Base-by-base conservation (phyloP, 2,797 vertebrate species). In the Centropyge bicolor region DNA sequence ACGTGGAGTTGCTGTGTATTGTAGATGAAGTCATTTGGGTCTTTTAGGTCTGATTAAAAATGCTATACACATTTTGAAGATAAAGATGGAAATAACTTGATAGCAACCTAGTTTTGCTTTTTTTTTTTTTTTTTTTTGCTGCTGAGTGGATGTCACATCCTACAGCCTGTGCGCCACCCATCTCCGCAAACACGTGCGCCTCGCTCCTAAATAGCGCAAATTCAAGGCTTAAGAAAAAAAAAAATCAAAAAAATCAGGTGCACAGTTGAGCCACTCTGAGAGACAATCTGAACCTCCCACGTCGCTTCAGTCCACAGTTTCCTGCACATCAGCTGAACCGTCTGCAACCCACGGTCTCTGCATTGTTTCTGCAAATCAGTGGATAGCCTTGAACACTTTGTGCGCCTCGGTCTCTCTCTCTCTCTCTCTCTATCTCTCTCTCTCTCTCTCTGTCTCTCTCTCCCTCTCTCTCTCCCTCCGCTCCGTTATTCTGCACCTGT, bases 401-500 rank as follows among this genome's bases (percentile, higher is more conserved):
- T 9, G 3, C 61, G 14, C 43, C 57, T 57, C 70, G 70, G 63
- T 60, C 52, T 38, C 56, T 20, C 35, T 54, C 74, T 13, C 56
- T 61, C 69, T 31, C 80, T 38, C 55, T 49, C 63, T 52, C 71
- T 46, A 70, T 54, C 69, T 57, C 54, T 27, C 38, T 38, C 49
- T 46, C 51, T 46, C 60, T 48, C 68, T 46, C 78, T 49, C 60
- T 40, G 73, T 48, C 69, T 57, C 45, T 27, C 31, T 59, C 45
- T 41, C 49, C 54, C 71, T 72, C 66, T 48, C 51, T 57, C 45
- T 74, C 65, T 78, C 74, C 71, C 72, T 66, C 43, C 76, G 51
- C 83, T 86, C 84, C 84, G 78, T 90, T 88, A 83, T 81, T 83
- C 88, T 68, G 84, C 83, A 86, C 85, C 89, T 94, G 88, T 89